These are phyloP conservation scores for Crotalus viridis DNA, from an alignment of 2,113 vertebrate species.

Conservation along the genomic window DNA sequence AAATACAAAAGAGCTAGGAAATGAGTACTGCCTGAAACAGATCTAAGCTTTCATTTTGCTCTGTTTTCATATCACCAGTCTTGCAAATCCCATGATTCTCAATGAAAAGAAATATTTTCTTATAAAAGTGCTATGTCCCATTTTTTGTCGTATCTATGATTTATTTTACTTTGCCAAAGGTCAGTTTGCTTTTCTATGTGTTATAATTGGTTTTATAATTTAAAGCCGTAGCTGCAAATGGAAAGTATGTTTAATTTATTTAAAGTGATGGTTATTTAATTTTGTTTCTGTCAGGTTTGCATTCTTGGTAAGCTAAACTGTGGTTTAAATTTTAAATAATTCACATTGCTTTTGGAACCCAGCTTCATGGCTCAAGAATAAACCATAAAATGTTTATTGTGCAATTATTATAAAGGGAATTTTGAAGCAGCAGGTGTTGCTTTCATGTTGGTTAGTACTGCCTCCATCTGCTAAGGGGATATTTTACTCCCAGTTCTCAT, in stretches of 20 bases:
- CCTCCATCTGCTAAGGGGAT: constrained; percentile 20
- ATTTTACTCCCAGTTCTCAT: constrained; percentile 23
- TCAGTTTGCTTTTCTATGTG: not conserved
- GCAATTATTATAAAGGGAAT: constrained; percentile 24
- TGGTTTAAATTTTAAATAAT: constrained; percentile 17
- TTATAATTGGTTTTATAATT: not conserved
- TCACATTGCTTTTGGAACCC: not conserved
- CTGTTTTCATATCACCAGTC: not conserved
- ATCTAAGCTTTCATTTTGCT: not conserved
- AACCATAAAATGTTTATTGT: not conserved
- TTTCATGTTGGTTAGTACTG: constrained; percentile 1
- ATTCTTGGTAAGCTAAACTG: not conserved
- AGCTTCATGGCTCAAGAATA: constrained; percentile 10
- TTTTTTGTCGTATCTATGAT: not conserved
- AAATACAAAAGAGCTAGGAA: not conserved
- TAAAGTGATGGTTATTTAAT: not conserved
- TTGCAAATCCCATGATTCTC: not conserved
- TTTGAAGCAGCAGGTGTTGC: not conserved
- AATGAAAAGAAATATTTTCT: not conserved
- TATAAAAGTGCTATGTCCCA: not conserved
- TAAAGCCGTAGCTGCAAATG: not conserved
- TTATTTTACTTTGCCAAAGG: not conserved
- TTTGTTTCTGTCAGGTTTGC: not conserved
- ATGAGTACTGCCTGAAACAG: not conserved
- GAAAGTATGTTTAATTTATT: not conserved